Base-by-base conservation (phyloP, 2,113 vertebrate species). In the Myrmecophaga tridactyla region DNA sequence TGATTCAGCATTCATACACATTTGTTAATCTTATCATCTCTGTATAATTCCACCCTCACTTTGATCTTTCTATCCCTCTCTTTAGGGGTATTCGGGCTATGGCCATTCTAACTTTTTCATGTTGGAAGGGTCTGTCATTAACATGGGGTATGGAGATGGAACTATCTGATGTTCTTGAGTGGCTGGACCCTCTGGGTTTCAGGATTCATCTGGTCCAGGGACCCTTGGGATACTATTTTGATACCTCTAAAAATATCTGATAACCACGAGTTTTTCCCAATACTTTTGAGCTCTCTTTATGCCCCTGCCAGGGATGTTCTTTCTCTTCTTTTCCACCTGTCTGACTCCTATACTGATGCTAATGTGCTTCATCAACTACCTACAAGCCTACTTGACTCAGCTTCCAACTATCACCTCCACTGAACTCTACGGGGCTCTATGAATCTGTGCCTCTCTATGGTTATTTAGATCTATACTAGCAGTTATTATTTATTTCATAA, bases 401-500 rank as follows among this genome's bases (percentile, higher is more conserved):
- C 67, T 94, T 46, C 53, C 20, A 75, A 36, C 0, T 15, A 11
- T 85, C 69, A 84, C 60, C 51, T 75, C 51, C 27, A 88, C 46
- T 65, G 25, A 86, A 70, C 25, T 86, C 39, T 25, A 36, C 17
- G 65, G 69, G 53, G 69, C n/a, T 72, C 69, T 72, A 92, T 78
- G 69, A 82, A 76, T 77, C 53, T 77, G 39, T 56, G 51, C 27
- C 34, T 92, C 56, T 65, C 46, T 81, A 41, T 81, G 51, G 67
- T 36, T 20, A 77, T 76, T 89, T 86, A 86, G 84, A 95, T 10
- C 18, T 86, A 60, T 3, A 82, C 48, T 86, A 63, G 1, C 20
- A 89, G 41, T 56, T 80, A 70, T 56, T 83, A 90, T 96, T 91
- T 85, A 89, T 92, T 93, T 95, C 75, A 81, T 87, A 69, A n/a